phyloP scores from a whole-genome alignment of 2,888 invertebrate genomes.

The Prosopocoilus inquinatus region DNA sequence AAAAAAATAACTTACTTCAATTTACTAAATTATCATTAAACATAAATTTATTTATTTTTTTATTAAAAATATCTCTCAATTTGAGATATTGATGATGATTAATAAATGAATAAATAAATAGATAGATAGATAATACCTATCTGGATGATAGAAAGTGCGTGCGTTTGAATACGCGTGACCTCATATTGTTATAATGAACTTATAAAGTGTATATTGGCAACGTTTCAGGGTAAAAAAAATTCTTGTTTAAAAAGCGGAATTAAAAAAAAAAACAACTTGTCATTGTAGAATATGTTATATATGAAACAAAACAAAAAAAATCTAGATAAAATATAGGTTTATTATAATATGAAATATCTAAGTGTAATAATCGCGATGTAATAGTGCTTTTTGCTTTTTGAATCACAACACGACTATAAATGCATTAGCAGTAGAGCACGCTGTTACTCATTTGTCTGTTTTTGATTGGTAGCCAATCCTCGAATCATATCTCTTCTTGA shows the following conservation, averaged over 20 bases:
- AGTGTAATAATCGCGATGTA: constrained; percentile 44
- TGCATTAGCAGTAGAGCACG: constrained; percentile 46
- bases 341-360: constrained; percentile 41
- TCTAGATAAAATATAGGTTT: constrained; percentile 32
- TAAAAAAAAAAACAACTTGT: constrained; percentile 10
- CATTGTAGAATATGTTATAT: constrained; percentile 17
- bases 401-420: constrained; percentile 51
- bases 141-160: neutral
- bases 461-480: neutral
- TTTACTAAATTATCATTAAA: too few relatives aligned
- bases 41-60: too few relatives aligned
- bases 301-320: constrained; percentile 18
- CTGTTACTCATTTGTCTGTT: constrained; percentile 42
- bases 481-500: constrained; percentile 3
- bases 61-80: too few relatives aligned
- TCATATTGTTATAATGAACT: constrained; percentile 3
- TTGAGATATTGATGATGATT: too few relatives aligned
- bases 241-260: constrained; percentile 25
- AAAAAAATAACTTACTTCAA: too few relatives aligned
- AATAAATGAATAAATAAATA: too few relatives aligned
- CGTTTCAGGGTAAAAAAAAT: constrained; percentile 43
- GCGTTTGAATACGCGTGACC: constrained; percentile 3
- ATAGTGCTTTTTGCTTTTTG: constrained; percentile 49
- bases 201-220: constrained; percentile 36
- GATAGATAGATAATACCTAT: too few relatives aligned